Evolutionary conservation across 2,888 invertebrate genomes (phyloP).

Genomic region (Meiosimyza decipiens): DNA sequence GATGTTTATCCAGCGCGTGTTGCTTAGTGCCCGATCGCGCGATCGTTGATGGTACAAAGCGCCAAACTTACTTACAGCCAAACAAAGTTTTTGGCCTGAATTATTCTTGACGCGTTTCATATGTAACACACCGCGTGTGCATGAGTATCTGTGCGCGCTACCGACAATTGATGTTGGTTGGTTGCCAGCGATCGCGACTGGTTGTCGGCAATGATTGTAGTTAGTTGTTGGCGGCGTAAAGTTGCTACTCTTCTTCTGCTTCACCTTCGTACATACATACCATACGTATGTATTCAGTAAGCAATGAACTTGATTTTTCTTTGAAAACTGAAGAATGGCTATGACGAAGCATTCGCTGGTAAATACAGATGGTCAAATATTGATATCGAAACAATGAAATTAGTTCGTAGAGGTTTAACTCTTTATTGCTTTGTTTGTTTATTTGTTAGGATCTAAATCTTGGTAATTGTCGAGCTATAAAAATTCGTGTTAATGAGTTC

Average conservation of each 20-base stretch:
- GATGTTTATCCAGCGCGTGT: conserved; percentile 35
- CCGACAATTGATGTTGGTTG: conserved; percentile 14
- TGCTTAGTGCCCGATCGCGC: neutral
- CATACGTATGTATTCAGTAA: neutral
- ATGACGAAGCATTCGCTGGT: conserved; percentile 16
- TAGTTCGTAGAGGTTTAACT: conserved; percentile 25
- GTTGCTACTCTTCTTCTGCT: conserved; percentile 5
- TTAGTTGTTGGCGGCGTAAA: conserved; percentile 2
- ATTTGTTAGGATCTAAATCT: neutral
- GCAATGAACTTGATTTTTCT: conserved; percentile 18
- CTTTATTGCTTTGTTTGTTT: conserved; percentile 5
- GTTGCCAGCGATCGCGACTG: conserved; percentile 12
- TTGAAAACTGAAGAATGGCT: neutral
- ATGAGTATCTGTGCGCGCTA: neutral
- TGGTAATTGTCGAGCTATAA: conserved; percentile 41
- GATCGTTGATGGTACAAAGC: neutral
- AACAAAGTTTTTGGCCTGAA: conserved; percentile 9
- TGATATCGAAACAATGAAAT: conserved; percentile 33
- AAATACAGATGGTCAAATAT: conserved; percentile 25
- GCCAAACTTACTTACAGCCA: neutral
- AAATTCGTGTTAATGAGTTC: conserved; percentile 50
- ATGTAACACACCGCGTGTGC: neutral
- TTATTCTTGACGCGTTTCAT: conserved; percentile 2
- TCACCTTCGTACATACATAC: neutral
- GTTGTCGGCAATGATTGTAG: conserved; percentile 28